Conservation (phyloP, 1,140 invertebrate genomes). For the Drosophila gunungcola region DNA sequence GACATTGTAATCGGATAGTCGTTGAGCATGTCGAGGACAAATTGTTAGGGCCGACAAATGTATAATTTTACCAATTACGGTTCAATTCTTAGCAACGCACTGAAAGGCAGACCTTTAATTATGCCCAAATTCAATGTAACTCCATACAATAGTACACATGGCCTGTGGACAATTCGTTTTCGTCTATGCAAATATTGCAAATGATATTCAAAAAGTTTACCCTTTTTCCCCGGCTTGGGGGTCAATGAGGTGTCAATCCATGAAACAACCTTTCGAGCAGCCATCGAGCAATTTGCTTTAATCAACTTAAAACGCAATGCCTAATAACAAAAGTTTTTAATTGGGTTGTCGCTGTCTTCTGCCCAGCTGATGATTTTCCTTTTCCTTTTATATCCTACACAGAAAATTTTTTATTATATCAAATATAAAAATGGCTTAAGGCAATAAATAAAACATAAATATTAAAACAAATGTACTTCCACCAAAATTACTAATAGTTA, state of each 20-base stretch:
- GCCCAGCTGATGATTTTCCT: conserved; percentile 19
- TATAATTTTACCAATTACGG: conserved; percentile 67
- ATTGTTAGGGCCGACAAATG: conserved; percentile 25
- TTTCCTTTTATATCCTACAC: conserved; percentile 11
- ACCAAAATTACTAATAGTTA: no score
- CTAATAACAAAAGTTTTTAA: conserved; percentile 77
- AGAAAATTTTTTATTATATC: not conserved
- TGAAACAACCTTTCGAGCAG: conserved; percentile 45
- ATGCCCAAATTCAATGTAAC: conserved; percentile 13
- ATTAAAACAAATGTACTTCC: no score
- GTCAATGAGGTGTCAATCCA: conserved; percentile 41
- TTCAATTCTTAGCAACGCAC: conserved; percentile 21
- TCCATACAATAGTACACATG: conserved; percentile 5
- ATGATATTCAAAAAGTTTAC: conserved; percentile 56
- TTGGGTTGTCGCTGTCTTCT: conserved; percentile 58
- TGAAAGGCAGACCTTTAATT: conserved; percentile 24
- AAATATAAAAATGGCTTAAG: no score
- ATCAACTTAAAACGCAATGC: conserved; percentile 69
- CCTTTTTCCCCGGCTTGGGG: conserved; percentile 22
- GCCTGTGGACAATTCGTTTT: conserved; percentile 17
- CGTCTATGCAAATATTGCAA: conserved; percentile 50
- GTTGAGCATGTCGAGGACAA: conserved; percentile 1
- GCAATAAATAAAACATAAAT: no score
- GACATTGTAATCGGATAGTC: conserved; percentile 29
- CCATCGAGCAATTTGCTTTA: conserved; percentile 57